Percentiles rank a stretch among this genome's conserved stretches.
Conservation (phyloP, 1,140 invertebrate genomes). For the Zaprionus ghesquierei region DNA sequence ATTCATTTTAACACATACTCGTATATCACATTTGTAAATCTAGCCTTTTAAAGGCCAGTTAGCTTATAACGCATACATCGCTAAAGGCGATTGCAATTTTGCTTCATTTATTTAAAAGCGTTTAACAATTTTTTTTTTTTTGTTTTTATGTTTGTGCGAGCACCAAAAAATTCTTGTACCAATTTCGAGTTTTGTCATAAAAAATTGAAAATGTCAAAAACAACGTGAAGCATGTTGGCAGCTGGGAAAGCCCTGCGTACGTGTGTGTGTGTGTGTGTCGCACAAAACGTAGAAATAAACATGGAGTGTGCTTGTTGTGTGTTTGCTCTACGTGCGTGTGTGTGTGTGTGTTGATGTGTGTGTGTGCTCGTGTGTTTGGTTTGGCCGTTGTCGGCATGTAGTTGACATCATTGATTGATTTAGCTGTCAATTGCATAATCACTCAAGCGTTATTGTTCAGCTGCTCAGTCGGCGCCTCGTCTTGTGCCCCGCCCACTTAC, state of each 20-base stretch:
- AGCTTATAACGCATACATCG: not conserved
- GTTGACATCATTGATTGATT: slow-evolving; percentile 82
- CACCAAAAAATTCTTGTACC: slow-evolving; percentile 55
- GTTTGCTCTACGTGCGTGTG: slow-evolving; percentile 1
- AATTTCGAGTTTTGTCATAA: slow-evolving; percentile 78
- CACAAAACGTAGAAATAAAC: slow-evolving; percentile 36
- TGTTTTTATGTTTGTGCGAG: not conserved
- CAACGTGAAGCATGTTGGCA: slow-evolving; percentile 56
- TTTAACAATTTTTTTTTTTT: not conserved
- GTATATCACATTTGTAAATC: no score
- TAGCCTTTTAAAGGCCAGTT: slow-evolving; percentile 2
- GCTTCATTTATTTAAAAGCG: not conserved
- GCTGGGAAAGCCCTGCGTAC: slow-evolving; percentile 36
- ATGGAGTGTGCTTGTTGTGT: slow-evolving; percentile 35
- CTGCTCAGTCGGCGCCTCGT: slow-evolving; percentile 54
- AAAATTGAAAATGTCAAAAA: slow-evolving; percentile 80
- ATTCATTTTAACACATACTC: no score
- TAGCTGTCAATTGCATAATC: slow-evolving; percentile 82
- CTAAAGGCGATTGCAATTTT: not conserved
- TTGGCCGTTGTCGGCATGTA: slow-evolving; percentile 64
- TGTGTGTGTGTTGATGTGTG: slow-evolving; percentile 8
- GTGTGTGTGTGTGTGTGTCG: slow-evolving; percentile 9
- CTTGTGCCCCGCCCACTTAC: slow-evolving; percentile 23
- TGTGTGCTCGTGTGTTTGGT: slow-evolving; percentile 23
- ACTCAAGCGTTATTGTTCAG: slow-evolving; percentile 82